A percentile compares a stretch with the other conserved stretches of the same genome.
Evolutionary conservation across 2,888 invertebrate species (phyloP).

Genomic region (Acleris sparsana): DNA sequence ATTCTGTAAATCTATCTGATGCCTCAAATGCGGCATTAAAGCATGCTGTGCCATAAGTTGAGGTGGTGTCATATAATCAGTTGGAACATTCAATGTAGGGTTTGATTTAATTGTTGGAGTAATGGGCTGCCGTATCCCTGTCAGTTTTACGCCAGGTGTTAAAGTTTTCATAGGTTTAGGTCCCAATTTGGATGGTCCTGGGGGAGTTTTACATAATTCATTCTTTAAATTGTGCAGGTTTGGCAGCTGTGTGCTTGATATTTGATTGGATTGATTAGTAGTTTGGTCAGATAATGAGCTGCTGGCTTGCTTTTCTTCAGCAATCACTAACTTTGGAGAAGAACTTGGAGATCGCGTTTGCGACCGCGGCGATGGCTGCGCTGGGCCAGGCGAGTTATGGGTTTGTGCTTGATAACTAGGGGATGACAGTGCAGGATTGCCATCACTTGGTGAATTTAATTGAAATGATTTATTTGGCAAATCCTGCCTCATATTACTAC

Average conservation of each 20-base stretch:
- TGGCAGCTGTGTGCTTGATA: conserved; percentile 69
- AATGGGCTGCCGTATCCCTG: conserved; percentile 64
- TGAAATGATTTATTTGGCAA: conserved; percentile 55
- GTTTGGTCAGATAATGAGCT: conserved; percentile 57
- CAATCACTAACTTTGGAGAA: conserved; percentile 79
- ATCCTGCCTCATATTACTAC: conserved; percentile 57
- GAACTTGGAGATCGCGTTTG: conserved; percentile 81
- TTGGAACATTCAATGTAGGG: conserved; percentile 55
- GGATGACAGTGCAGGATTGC: conserved; percentile 55
- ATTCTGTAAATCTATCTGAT: conserved; percentile 70
- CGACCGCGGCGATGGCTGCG: conserved; percentile 71
- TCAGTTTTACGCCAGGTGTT: conserved; percentile 58
- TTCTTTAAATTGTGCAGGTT: conserved; percentile 59
- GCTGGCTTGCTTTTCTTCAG: conserved; percentile 74
- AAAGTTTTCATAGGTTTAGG: conserved; percentile 64
- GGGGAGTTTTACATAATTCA: conserved; percentile 60
- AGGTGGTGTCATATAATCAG: conserved; percentile 63
- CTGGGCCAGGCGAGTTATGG: conserved; percentile 56
- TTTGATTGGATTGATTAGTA: conserved; percentile 72
- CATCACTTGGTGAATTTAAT: conserved; percentile 53
- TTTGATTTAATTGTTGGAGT: conserved; percentile 58
- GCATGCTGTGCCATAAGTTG: conserved; percentile 51
- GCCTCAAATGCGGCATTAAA: conserved; percentile 54
- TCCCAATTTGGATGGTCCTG: conserved; percentile 66
- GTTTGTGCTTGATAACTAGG: conserved; percentile 59